Conservation (phyloP, 1,140 invertebrate genomes). For the Cheumatopsyche charites region DNA sequence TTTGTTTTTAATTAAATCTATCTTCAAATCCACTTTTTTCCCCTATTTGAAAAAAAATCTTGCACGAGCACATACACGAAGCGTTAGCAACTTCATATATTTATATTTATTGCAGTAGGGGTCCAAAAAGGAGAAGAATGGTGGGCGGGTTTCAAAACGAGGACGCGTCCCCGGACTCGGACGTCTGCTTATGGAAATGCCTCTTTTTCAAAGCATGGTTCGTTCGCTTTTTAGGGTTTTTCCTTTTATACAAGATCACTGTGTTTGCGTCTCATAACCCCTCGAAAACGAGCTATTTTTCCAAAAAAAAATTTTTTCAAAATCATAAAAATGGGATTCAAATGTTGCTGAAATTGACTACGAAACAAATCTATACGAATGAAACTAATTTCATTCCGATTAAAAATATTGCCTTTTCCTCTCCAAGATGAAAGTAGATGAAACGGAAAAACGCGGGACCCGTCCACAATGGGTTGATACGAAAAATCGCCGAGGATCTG, state of each 20-base stretch:
- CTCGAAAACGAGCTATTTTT: no score
- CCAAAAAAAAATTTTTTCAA: no score
- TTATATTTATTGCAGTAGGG: conserved; percentile 20
- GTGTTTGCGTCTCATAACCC: no score
- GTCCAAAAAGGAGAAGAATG: conserved; percentile 24
- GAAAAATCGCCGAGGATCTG: no score
- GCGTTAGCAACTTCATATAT: not conserved
- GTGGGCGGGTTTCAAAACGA: conserved; percentile 24
- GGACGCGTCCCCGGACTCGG: conserved; percentile 15
- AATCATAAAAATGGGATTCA: not conserved
- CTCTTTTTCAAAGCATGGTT: conserved; percentile 28
- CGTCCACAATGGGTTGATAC: no score
- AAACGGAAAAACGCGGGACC: no score
- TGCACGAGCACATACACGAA: not conserved
- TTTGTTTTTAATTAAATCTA: no score
- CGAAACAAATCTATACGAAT: no score
- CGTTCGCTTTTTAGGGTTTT: conserved; percentile 14
- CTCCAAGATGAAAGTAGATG: no score
- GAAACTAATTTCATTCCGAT: no score
- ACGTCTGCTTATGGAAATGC: conserved; percentile 23
- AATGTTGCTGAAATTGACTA: no score
- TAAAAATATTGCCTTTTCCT: no score
- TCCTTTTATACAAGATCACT: not conserved
- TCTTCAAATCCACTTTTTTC: not conserved
- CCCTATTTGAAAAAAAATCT: not conserved